These are phyloP conservation scores for Asbolus verrucosus DNA, from an alignment of 1,140 invertebrate species.

Conservation along the genomic window DNA sequence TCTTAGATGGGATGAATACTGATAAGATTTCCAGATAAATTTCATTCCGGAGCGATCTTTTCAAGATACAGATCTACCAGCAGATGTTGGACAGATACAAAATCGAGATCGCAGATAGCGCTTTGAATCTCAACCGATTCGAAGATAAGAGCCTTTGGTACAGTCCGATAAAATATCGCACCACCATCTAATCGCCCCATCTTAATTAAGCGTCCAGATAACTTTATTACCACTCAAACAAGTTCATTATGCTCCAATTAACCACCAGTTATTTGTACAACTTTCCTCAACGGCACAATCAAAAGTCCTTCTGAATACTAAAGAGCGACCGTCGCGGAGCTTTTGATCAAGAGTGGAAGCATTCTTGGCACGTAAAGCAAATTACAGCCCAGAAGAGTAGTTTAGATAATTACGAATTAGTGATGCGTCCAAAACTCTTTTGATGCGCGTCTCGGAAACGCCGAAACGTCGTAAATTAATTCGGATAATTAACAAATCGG, in stretches of 20 bases:
- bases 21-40: constrained; percentile 58
- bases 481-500: constrained; percentile 51
- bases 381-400: not conserved
- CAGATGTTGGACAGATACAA: constrained; percentile 58
- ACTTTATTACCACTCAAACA: constrained; percentile 43
- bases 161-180: constrained; percentile 46
- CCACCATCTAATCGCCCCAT: constrained; percentile 55
- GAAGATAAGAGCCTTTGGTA: constrained; percentile 54
- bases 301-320: not conserved
- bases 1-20: constrained; percentile 59
- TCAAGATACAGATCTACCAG: constrained; percentile 54
- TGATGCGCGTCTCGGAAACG: not conserved
- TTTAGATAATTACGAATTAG: constrained; percentile 5
- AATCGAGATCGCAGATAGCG: constrained; percentile 49
- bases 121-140: constrained; percentile 50
- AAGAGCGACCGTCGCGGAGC: not conserved
- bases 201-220: constrained; percentile 55
- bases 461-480: not conserved
- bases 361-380: constrained; percentile 6
- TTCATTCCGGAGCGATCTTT: constrained; percentile 52
- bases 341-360: not conserved
- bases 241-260: constrained; percentile 8
- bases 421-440: not conserved
- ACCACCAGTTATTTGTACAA: not conserved
- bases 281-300: not conserved